These are phyloP conservation scores for Amphipoea lucens DNA, from an alignment of 2,888 invertebrate genomes.

Conservation along the genomic window DNA sequence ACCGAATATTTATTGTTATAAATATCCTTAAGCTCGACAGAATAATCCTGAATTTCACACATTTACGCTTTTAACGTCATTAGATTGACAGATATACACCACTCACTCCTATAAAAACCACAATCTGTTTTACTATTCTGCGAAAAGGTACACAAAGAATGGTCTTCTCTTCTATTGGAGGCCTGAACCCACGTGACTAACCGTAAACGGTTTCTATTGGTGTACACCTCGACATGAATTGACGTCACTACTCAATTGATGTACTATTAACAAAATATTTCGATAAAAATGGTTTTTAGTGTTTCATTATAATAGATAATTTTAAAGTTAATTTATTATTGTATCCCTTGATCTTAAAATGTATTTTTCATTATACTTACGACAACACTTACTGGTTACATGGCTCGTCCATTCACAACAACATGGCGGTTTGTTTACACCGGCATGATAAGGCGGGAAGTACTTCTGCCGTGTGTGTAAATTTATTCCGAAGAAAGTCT, in stretches of 20 bases:
- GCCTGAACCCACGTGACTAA: constrained; percentile 88
- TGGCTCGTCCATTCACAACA: constrained; percentile 82
- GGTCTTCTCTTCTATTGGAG: constrained; percentile 87
- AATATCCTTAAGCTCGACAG: constrained; percentile 92
- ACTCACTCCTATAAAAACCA: constrained; percentile 89
- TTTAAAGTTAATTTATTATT: constrained; percentile 4
- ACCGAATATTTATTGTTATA: constrained; percentile 92
- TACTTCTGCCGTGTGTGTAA: constrained; percentile 75
- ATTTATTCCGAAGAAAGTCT: constrained; percentile 59
- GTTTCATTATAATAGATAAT: neutral
- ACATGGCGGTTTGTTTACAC: constrained; percentile 91
- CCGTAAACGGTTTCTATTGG: constrained; percentile 84
- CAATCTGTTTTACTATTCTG: constrained; percentile 89
- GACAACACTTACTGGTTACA: constrained; percentile 74
- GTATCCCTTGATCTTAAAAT: neutral
- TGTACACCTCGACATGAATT: constrained; percentile 63
- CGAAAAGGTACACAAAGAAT: constrained; percentile 91
- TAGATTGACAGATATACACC: constrained; percentile 89
- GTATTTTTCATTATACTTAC: constrained; percentile 67
- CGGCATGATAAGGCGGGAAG: constrained; percentile 90
- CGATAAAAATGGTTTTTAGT: neutral
- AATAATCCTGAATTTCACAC: constrained; percentile 93
- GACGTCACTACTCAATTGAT: constrained; percentile 77
- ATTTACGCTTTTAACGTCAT: constrained; percentile 90
- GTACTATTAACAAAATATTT: constrained; percentile 60